Conservation (phyloP, 2,113 vertebrate genomes). For the Australoheros scitulus region DNA sequence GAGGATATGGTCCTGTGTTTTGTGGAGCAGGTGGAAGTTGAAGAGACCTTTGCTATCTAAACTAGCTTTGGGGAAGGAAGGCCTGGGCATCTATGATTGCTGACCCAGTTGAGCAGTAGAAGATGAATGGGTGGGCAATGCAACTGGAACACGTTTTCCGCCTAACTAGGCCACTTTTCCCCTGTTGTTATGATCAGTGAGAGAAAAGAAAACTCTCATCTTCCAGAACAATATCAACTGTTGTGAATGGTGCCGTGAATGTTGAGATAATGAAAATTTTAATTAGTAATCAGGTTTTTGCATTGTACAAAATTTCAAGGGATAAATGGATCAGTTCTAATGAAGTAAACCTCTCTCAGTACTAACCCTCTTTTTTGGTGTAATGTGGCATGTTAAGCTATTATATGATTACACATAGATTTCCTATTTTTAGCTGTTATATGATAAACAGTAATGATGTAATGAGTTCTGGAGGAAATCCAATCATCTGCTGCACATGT, state of each 20-base stretch:
- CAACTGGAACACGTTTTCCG: neutral
- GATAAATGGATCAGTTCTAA: slow-evolving; percentile 8
- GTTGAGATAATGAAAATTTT: neutral
- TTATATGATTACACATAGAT: slow-evolving; percentile 12
- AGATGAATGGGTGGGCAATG: neutral
- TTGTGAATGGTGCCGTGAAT: neutral
- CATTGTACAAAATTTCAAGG: neutral
- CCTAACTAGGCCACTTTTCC: neutral
- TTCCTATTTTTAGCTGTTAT: neutral
- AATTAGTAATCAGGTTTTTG: slow-evolving; percentile 1
- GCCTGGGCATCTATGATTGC: neutral
- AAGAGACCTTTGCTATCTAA: neutral
- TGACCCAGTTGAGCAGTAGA: neutral
- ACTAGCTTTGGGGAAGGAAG: neutral
- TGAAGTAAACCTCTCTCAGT: neutral
- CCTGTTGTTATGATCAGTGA: neutral
- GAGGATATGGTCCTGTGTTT: neutral
- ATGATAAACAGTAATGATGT: neutral
- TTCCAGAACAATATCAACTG: neutral
- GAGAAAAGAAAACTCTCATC: neutral
- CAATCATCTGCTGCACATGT: slow-evolving; percentile 20
- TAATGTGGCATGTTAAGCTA: neutral
- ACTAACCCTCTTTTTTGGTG: neutral
- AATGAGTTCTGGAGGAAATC: neutral
- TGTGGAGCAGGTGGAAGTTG: neutral